Evolutionary conservation across 2,888 invertebrate genomes (phyloP).

Genomic region (Cataglyphis livida): DNA sequence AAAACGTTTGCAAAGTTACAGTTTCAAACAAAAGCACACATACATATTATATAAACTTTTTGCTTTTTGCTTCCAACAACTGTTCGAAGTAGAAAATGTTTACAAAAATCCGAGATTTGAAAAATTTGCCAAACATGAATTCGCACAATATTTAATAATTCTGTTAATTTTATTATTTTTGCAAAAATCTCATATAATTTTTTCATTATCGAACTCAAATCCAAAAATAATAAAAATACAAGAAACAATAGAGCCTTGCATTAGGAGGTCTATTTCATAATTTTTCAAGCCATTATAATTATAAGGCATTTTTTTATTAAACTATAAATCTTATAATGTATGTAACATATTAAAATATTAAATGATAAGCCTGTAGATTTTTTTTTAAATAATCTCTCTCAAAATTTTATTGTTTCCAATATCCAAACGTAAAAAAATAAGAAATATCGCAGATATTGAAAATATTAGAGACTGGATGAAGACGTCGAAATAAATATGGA

Average conservation of each 20-base stretch:
- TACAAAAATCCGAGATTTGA: background rate
- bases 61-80: background rate
- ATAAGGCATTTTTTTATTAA: no score
- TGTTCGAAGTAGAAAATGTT: background rate
- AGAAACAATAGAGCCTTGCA: background rate
- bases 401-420: background rate
- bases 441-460: no score
- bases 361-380: background rate
- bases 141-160: background rate
- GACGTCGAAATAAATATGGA: background rate
- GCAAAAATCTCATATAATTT: background rate
- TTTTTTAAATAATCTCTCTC: background rate
- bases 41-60: constrained; percentile 8
- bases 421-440: background rate
- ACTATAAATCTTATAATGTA: no score
- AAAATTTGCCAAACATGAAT: background rate
- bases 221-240: background rate
- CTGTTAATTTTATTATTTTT: background rate
- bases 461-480: background rate
- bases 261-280: no score
- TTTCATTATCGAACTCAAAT: background rate
- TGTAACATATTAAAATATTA: background rate
- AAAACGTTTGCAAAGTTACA: constrained; percentile 37
- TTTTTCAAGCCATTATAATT: no score
- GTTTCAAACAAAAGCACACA: background rate